Evolutionary conservation across 2,113 vertebrate species (phyloP).

Genomic region (Solenodon paradoxus): DNA sequence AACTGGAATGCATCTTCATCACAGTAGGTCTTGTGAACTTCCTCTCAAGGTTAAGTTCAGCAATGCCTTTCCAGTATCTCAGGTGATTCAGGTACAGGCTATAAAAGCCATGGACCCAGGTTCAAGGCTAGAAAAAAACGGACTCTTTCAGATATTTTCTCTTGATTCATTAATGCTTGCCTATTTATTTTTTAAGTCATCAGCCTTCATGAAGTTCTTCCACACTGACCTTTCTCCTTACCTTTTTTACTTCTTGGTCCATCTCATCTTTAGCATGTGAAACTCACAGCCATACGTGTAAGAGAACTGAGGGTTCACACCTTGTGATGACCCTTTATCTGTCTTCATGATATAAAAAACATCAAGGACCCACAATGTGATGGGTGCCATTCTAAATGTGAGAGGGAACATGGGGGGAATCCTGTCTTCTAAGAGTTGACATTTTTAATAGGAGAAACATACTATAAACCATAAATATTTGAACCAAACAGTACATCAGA

Average conservation of each 20-base stretch:
- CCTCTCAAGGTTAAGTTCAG: neutral
- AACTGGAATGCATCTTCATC: neutral
- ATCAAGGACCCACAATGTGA: neutral
- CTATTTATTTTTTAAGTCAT: neutral
- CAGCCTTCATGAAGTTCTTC: neutral
- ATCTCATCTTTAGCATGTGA: neutral
- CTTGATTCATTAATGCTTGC: neutral
- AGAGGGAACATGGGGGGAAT: too few relatives aligned
- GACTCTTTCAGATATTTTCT: neutral
- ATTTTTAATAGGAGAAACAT: neutral
- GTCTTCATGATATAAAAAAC: too few relatives aligned
- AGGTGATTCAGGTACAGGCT: too few relatives aligned
- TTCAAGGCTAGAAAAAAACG: too few relatives aligned
- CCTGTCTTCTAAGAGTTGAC: too few relatives aligned
- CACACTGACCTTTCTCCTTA: neutral
- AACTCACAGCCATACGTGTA: neutral
- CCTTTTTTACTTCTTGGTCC: neutral
- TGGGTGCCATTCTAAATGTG: neutral
- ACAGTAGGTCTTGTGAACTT: neutral
- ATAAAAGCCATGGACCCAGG: too few relatives aligned
- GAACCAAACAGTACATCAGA: neutral
- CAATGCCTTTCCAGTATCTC: too few relatives aligned
- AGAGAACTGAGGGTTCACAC: neutral
- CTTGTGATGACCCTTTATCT: neutral
- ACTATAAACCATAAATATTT: neutral